Evolutionary conservation across 2,797 vertebrate genomes (phyloP).

Genomic region (Philypnodon macrostomus): DNA sequence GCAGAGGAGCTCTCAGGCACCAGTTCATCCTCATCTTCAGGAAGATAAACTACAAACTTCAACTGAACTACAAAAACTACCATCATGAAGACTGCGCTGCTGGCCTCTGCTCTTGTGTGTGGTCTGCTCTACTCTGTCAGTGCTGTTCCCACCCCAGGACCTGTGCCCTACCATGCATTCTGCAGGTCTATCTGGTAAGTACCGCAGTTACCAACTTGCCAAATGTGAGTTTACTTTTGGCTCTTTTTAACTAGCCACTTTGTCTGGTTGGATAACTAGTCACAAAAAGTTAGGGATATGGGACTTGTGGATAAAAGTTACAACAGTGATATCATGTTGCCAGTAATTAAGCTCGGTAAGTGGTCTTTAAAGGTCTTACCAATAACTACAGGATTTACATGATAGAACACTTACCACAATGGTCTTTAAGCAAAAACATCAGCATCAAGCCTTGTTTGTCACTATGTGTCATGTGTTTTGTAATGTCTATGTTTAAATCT

Average conservation of each 20-base stretch:
- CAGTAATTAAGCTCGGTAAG: too few relatives aligned
- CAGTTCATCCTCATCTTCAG: background rate
- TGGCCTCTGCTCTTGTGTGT: background rate
- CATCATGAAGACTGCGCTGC: constrained; percentile 8
- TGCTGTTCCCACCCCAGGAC: background rate
- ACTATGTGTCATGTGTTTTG: too few relatives aligned
- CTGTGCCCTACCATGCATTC: constrained; percentile 9
- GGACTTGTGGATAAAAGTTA: too few relatives aligned
- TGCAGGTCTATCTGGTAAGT: constrained; percentile 3
- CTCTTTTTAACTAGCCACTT: background rate
- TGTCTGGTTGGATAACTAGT: background rate
- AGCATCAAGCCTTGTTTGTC: too few relatives aligned
- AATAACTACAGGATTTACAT: too few relatives aligned
- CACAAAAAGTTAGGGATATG: too few relatives aligned
- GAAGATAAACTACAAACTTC: background rate
- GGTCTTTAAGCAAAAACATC: too few relatives aligned
- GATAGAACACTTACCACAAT: too few relatives aligned
- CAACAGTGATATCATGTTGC: too few relatives aligned
- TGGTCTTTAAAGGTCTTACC: too few relatives aligned
- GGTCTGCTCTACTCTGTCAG: constrained; percentile 2
- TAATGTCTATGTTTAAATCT: background rate
- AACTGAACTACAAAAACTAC: too few relatives aligned
- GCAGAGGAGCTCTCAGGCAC: background rate
- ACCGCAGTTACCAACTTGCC: background rate
- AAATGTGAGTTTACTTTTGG: too few relatives aligned